Evolutionary conservation across 2,888 invertebrate species (phyloP), one percentile per base, ranked within the genome.

Genomic region (Piscicola geometra): DNA sequence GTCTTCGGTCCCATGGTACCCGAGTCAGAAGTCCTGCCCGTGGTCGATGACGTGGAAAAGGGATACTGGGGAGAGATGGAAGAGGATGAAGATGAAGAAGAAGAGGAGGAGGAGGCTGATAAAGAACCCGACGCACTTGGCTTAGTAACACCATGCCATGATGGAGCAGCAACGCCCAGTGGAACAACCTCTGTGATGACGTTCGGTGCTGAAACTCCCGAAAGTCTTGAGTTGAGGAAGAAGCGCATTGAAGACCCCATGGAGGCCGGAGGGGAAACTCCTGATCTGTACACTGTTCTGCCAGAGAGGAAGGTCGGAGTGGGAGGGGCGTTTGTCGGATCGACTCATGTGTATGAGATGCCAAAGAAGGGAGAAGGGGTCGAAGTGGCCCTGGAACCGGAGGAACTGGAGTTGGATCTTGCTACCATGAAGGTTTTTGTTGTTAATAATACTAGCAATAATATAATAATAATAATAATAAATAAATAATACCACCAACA

Each of bases 21-120:
- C 77, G 84, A 85, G 35, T 67, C 52, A 9, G 56, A 76, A 28
- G 52, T 47, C 35, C 69, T 76, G 3, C 30, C 90, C 5, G 90
- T 90, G 81, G 94, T 94, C 82, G 92, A 93, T 76, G 93, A 93
- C 79, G 91, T 99, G 47, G 98, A 98, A 82, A 90, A 93, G 78
- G 91, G 92, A 1, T 90, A 93, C 85, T 99, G 99, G 99, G 99
- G 98, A 80, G 98, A 98, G 84, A 87, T 98, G 76, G 95, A 95
- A 85, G 93, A 93, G 0, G 95, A 95, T 84, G 92, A 92, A 78
- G 85, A 85, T 18, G 82, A 83, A 70, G 83, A 82, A 81, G 86
- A 69, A 25, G 64, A 36, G 28, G 82, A 82, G 68, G 83, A 83
- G 47, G 86, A 86, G 50, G 85, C 84, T 69, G 87, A 86, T 25